Evolutionary conservation across 2,797 vertebrate species (phyloP), one percentile per base, ranked within the genome.

Genomic region (Semotilus atromaculatus): DNA sequence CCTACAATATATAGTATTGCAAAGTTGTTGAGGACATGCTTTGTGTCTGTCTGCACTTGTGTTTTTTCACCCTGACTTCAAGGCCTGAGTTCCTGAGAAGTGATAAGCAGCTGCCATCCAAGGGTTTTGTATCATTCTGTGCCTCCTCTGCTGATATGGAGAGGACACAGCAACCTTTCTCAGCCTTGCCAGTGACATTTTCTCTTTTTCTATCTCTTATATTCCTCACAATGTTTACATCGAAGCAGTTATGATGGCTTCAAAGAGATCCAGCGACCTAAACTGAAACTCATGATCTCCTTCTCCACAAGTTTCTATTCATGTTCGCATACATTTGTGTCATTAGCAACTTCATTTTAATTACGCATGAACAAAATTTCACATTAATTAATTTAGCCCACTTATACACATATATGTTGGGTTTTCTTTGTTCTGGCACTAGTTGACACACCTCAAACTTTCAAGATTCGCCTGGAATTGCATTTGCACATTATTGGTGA

Each of bases 171-270:
- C 66, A 16, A 51, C 31, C 60, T 66, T 58, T 75, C 21, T 29
- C 29, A 82, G 38, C 29, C 13, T 26, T 34, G 29, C 13, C 29
- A 26, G 40, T n/a, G 29, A 73, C 7, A 36, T 82, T n/a, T 64
- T 74, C 40, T 45, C 26, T 18, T 26, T 64, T 31, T 78, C 18
- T 19, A 34, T 82, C 13, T 19, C 40, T 64, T 29, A 45, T 19
- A 51, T 80, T 51, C n/a, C 31, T 80, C 45, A 80, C 64, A 67
- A 18, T 68, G 31, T 80, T 62, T n/a, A 68, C 64, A 36, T 26
- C 4, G 6, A 71, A 40, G 51, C 66, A 70, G 16, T 21, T 58
- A 55, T 16, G n/a, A 71, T 3, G 31, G 64, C 16, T 58, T 70
- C 48, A 55, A 68, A 81, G 48, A 38, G 31, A 36, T 68, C 31